Evolutionary conservation across 2,797 vertebrate genomes (phyloP), one percentile per base, ranked within the genome.

Genomic region (Acanthurus lineatus): DNA sequence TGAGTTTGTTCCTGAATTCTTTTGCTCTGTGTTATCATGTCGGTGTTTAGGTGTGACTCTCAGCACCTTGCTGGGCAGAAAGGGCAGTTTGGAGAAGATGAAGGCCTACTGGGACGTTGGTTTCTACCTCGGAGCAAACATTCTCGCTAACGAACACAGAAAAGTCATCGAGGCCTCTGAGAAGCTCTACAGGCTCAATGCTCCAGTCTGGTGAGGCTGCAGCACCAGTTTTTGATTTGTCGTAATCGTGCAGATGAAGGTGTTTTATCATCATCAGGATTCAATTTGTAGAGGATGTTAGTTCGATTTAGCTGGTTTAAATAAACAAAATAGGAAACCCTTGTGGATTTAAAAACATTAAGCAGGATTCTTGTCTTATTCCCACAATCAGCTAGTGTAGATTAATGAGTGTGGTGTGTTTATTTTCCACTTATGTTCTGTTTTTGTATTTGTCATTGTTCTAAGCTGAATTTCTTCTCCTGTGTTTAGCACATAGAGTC

Each of bases 71-170:
- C 93, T 98, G 3, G 97, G 96, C 9, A 92, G 96, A 57, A 97
- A 97, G 86, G 97, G 97, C 61, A 95, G 94, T 62, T 85, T 95
- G 85, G 97, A 95, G 92, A 98, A 97, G 93, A 97, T 98, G 96
- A 93, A 92, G 54, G 94, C 96, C 72, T 98, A 98, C 91, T 98
- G 97, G 97, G 97, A 98, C 5, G 97, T 97, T 0, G 97, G 97
- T 3, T 97, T 98, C 88, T 98, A 96, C 86, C 93, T 98, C 2
- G 97, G 97, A 3, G 95, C 96, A 0, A 96, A 97, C 77, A 97
- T 98, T 83, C 92, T 98, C 0, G 91, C 94, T 38, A 96, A 95
- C 0, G 96, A 97, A 69, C 91, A 94, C 19, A 91, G 75, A 76
- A 97, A 97, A 91, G 97, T 98, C 86, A 96, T 95, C 1, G 94